These are phyloP conservation scores for Agapornis canus DNA, from an alignment of 2,797 vertebrate species.

Conservation along the genomic window DNA sequence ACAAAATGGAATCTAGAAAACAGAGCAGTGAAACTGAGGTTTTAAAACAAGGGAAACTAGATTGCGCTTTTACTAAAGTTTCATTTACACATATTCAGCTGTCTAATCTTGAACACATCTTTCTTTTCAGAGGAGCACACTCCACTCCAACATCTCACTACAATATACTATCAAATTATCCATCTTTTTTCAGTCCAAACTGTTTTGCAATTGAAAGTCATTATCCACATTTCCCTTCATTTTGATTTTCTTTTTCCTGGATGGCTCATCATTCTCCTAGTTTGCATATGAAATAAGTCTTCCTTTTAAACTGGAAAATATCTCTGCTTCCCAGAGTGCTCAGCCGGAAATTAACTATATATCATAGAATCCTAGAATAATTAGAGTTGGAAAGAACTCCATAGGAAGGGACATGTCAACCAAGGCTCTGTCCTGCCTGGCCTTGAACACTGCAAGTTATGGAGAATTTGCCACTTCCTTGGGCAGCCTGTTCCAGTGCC, in stretches of 20 bases:
- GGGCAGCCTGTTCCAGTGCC: too few relatives aligned
- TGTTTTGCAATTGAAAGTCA: neutral
- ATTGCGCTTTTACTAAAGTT: neutral
- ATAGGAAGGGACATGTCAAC: too few relatives aligned
- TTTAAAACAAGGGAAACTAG: constrained; percentile 1
- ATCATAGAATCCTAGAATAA: neutral
- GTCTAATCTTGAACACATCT: neutral
- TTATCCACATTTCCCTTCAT: neutral
- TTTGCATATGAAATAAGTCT: neutral
- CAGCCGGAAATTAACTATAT: neutral
- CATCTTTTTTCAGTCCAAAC: neutral
- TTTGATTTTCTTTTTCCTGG: neutral
- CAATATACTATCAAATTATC: neutral
- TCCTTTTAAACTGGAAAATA: neutral
- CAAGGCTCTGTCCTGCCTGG: too few relatives aligned
- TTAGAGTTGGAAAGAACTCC: neutral
- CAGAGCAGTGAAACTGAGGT: neutral
- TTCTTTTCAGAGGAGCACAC: neutral
- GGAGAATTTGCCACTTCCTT: too few relatives aligned
- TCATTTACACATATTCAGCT: neutral
- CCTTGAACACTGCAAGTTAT: too few relatives aligned
- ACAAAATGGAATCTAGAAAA: neutral
- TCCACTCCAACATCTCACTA: neutral
- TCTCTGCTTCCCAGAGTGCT: neutral
- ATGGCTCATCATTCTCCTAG: neutral